phyloP scores from a whole-genome alignment of 1,140 invertebrate genomes.

The Mya arenaria region DNA sequence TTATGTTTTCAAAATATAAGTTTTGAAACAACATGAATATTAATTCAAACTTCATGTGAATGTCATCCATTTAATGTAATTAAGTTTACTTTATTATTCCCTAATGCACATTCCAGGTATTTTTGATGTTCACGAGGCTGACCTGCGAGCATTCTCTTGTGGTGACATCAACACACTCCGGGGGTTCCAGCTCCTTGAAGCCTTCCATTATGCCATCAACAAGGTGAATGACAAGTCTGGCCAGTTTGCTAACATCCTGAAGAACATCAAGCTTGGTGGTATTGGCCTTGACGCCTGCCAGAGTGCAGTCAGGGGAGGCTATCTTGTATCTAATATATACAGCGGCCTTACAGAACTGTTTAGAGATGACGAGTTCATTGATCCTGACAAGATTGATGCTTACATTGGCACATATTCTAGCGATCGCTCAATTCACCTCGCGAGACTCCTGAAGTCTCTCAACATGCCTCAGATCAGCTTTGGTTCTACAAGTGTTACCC shows the following conservation, averaged over 20 bases:
- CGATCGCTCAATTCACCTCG: slow-evolving; percentile 73
- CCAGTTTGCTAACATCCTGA: slow-evolving; percentile 68
- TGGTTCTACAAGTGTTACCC: slow-evolving; percentile 88
- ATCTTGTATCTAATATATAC: slow-evolving; percentile 75
- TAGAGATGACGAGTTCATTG: slow-evolving; percentile 59
- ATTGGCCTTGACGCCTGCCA: slow-evolving; percentile 76
- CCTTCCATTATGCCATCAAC: slow-evolving; percentile 76
- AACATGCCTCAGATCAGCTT: slow-evolving; percentile 91
- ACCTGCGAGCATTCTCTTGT: slow-evolving; percentile 71
- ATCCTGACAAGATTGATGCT: slow-evolving; percentile 69
- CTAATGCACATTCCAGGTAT: slow-evolving; percentile 68
- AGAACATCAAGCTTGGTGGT: slow-evolving; percentile 72
- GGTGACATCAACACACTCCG: slow-evolving; percentile 72
- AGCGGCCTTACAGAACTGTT: slow-evolving; percentile 66
- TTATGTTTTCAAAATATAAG: not conserved
- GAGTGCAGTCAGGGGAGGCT: slow-evolving; percentile 70
- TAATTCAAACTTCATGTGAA: too few species aligned
- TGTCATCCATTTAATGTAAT: not conserved
- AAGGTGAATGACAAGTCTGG: slow-evolving; percentile 75
- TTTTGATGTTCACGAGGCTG: slow-evolving; percentile 75
- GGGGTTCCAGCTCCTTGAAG: slow-evolving; percentile 78
- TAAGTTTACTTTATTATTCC: too few species aligned
- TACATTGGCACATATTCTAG: slow-evolving; percentile 75
- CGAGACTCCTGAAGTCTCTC: slow-evolving; percentile 82
- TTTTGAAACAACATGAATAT: not conserved